Percentiles rank a stretch among this genome's conserved stretches.
Evolutionary conservation across 2,113 vertebrate genomes (phyloP).

Genomic region (Delphinapterus leucas): DNA sequence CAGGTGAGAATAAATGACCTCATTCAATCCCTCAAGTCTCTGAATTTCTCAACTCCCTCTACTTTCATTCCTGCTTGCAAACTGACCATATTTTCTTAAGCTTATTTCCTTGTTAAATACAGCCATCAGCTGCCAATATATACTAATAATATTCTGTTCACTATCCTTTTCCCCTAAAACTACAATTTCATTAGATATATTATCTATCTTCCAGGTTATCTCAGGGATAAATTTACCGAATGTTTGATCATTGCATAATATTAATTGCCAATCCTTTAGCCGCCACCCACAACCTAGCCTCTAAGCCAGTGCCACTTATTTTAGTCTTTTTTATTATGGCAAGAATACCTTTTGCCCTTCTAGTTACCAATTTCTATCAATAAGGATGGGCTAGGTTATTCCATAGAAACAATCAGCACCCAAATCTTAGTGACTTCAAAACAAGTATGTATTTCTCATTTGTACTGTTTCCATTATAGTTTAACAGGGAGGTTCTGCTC

Average conservation of each 20-base stretch:
- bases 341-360: neutral
- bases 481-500: neutral
- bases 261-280: neutral
- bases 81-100: neutral
- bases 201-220: neutral
- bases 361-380: neutral
- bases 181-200: neutral
- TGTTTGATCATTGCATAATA: neutral
- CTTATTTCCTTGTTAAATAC: neutral
- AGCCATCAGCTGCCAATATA: neutral
- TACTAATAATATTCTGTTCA: neutral
- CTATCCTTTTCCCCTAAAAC: neutral
- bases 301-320: neutral
- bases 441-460: neutral
- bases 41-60: conserved; percentile 1
- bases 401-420: neutral
- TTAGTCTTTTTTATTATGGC: neutral
- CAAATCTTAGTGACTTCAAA: neutral
- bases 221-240: neutral
- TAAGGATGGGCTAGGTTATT: neutral
- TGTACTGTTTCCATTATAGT: neutral
- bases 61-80: neutral
- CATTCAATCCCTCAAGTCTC: neutral
- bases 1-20: neutral
- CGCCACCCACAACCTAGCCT: neutral